Conservation (phyloP, 1,140 invertebrate genomes). For the Leucophenga varia region DNA sequence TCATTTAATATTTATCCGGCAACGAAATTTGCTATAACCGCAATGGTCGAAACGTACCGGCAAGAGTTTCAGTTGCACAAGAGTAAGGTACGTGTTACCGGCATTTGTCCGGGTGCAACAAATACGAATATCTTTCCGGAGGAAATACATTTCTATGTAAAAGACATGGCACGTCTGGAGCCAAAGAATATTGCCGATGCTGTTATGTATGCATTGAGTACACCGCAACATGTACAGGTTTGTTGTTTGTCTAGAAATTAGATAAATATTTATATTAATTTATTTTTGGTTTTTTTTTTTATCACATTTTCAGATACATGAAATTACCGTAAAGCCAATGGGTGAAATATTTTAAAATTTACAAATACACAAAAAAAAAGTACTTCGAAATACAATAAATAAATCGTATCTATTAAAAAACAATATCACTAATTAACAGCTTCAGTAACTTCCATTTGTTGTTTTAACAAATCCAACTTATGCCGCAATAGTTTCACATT, state of each 20-base stretch:
- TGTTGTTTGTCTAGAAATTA: not conserved
- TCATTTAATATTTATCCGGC: slow-evolving; percentile 62
- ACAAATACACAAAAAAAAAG: slow-evolving; percentile 1
- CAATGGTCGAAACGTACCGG: slow-evolving; percentile 63
- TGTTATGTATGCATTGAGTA: slow-evolving; percentile 62
- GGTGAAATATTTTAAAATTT: slow-evolving; percentile 49
- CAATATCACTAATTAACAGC: slow-evolving; percentile 8
- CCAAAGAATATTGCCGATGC: slow-evolving; percentile 62
- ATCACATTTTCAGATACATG: slow-evolving; percentile 55
- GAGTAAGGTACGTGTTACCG: slow-evolving; percentile 62
- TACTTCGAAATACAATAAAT: slow-evolving; percentile 18
- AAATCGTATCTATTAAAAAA: slow-evolving; percentile 5
- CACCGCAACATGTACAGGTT: slow-evolving; percentile 64
- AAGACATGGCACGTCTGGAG: slow-evolving; percentile 40
- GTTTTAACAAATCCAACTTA: slow-evolving; percentile 47
- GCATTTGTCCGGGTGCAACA: slow-evolving; percentile 64
- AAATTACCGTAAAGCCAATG: slow-evolving; percentile 54
- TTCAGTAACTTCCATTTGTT: not conserved
- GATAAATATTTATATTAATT: not conserved
- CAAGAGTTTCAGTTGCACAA: slow-evolving; percentile 61
- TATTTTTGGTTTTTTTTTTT: not conserved
- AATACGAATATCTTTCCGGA: slow-evolving; percentile 61
- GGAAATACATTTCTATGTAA: slow-evolving; percentile 42
- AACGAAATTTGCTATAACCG: slow-evolving; percentile 65
- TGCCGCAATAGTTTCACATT: slow-evolving; percentile 61